Percentiles rank a stretch among this genome's conserved stretches.
These are phyloP conservation scores for Charanyca ferruginea DNA, from an alignment of 2,888 invertebrate genomes.

Conservation along the genomic window DNA sequence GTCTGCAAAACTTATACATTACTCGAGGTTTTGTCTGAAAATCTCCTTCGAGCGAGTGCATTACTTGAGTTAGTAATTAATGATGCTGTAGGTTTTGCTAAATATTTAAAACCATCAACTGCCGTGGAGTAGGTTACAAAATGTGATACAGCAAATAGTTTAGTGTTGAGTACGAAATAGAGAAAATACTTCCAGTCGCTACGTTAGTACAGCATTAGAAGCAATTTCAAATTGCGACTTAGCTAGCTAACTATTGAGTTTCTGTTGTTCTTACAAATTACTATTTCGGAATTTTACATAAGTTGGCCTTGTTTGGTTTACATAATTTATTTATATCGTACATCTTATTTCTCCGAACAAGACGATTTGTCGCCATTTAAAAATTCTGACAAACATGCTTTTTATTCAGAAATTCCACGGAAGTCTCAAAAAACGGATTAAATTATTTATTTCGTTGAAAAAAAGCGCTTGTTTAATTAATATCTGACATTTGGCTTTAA, in stretches of 20 bases:
- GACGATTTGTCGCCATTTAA: constrained; percentile 34
- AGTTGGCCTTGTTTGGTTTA: constrained; percentile 42
- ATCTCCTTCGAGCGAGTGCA: neutral
- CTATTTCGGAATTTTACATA: constrained; percentile 30
- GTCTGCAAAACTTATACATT: neutral
- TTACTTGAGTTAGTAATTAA: constrained; percentile 19
- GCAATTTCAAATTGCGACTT: neutral
- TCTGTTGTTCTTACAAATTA: constrained; percentile 1
- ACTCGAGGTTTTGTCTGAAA: constrained; percentile 1
- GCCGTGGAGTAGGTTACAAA: no score
- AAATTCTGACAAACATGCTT: constrained; percentile 39
- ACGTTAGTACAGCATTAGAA: neutral
- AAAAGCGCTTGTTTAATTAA: constrained; percentile 15
- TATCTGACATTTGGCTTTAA: constrained; percentile 18
- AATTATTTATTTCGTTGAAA: constrained; percentile 43
- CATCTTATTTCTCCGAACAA: constrained; percentile 52
- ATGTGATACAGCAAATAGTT: no score
- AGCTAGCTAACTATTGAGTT: neutral
- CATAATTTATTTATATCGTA: constrained; percentile 49
- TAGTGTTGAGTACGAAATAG: no score
- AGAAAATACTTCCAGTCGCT: no score
- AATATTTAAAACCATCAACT: neutral
- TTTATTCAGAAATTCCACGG: constrained; percentile 41
- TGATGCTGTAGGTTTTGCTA: neutral
- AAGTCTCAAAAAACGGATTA: constrained; percentile 27